Base-by-base conservation (phyloP, 2,113 vertebrate genomes). In the Clarias macrocephalus region DNA sequence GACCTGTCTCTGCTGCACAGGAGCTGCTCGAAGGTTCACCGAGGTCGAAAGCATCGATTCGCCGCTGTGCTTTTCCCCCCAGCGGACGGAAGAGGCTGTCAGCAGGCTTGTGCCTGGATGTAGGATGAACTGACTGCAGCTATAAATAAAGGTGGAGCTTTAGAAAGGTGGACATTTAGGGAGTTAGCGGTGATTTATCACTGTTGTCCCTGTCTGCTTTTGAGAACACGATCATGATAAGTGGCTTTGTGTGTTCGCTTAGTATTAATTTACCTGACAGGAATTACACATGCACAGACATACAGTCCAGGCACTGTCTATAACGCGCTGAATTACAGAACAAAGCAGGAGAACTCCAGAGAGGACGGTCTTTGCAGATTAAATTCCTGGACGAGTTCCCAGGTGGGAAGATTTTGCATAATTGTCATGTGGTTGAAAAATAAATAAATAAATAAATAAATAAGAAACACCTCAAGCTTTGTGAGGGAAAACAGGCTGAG, bases 131-230 rank as follows among this genome's bases (percentile, higher is more conserved):
- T 23, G 57, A 81, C 37, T 65, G 79, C 33, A 85, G 62, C 79
- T 88, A 60, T 56, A 85, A 73, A 82, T 88, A 82, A 80, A 73
- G 87, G 62, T 54, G 52, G 18, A 33, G 57, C 76, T 73, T 79
- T 68, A 60, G 77, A 65, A 68, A 16, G 52, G 37, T 84, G 54
- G 54, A 42, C 68, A 48, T 75, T 84, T 59, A 28, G 30, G 54
- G 73, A 33, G 18, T 72, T 70, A 84, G 28, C 8, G 1, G 9
- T 59, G 25, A 84, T 72, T 72, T 73, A 73, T 54, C 33, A 84
- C 52, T 3, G 19, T 7, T 33, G 28, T 59, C 48, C 48, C 54
- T 18, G 52, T 57, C 77, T 48, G 57, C 57, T 33, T 23, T 33
- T 37, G 3, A 80, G 79, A 80, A 37, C 57, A 80, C 3, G 28